A percentile compares a stretch with the other conserved stretches of the same genome.
Conservation (phyloP, 2,797 vertebrate genomes). For the Fratercula arctica region DNA sequence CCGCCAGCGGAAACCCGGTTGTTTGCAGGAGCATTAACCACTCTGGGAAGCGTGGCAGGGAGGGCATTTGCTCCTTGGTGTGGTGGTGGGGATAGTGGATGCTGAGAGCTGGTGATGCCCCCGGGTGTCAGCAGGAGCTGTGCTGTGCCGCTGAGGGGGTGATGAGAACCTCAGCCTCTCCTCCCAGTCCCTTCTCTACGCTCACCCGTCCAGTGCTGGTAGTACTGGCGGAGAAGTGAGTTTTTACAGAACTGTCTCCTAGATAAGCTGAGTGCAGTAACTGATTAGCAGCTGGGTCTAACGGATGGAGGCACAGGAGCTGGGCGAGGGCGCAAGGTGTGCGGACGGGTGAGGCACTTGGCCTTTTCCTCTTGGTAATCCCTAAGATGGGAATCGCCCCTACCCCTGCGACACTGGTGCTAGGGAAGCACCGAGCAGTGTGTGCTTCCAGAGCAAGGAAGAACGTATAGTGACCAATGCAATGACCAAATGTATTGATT, state of each 20-base stretch:
- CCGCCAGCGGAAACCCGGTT: fast-evolving
- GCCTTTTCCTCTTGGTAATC: not conserved
- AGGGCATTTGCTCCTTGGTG: fast-evolving
- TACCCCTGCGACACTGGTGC: fast-evolving
- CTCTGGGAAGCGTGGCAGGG: not conserved
- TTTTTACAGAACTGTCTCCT: not conserved
- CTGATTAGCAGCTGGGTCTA: not conserved
- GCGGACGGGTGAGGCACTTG: not conserved
- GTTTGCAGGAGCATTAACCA: fast-evolving
- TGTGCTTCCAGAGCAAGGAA: not conserved
- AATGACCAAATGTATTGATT: fast-evolving
- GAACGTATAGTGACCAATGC: not conserved
- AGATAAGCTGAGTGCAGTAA: not conserved
- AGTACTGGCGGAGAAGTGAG: not conserved
- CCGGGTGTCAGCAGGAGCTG: not conserved
- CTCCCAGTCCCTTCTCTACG: fast-evolving
- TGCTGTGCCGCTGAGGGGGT: not conserved
- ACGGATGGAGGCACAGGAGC: not conserved
- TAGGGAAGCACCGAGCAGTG: fast-evolving
- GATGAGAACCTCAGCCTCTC: not conserved
- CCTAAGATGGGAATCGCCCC: not conserved
- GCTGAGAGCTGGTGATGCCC: not conserved
- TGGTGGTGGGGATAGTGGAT: no score
- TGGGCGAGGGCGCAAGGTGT: not conserved
- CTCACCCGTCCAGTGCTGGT: not conserved